Conservation (phyloP, 2,113 vertebrate genomes). For the Candoia aspera region DNA sequence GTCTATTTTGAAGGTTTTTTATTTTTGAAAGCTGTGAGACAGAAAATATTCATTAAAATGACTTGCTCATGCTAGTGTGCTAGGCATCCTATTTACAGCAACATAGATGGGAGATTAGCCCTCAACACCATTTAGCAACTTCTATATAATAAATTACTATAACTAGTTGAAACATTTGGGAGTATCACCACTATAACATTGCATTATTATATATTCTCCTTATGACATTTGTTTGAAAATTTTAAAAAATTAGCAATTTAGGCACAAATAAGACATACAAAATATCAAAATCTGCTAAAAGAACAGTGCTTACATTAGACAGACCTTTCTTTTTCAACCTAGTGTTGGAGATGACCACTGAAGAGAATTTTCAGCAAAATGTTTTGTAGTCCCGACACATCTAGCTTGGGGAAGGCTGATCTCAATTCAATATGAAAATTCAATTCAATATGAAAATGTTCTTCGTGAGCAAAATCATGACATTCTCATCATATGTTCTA, state of each 20-base stretch:
- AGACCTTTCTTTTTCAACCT: not conserved
- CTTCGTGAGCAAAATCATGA: not conserved
- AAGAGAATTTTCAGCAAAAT: not conserved
- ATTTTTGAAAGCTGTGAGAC: not conserved
- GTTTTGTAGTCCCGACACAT: not conserved
- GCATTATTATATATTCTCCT: not conserved
- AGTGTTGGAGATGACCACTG: not conserved
- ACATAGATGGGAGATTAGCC: not conserved
- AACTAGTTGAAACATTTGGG: not conserved
- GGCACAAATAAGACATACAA: not conserved
- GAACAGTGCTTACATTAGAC: not conserved
- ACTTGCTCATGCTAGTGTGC: not conserved
- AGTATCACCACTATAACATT: not conserved
- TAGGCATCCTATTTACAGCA: not conserved
- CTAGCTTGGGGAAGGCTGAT: not conserved
- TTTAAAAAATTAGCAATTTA: not conserved
- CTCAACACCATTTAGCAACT: not conserved
- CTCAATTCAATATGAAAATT: too few relatives aligned
- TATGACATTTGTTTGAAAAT: not conserved
- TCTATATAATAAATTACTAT: not conserved
- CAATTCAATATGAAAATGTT: not conserved
- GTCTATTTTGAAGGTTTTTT: not conserved
- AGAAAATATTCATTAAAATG: not conserved
- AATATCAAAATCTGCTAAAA: not conserved
- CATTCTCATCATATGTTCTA: not conserved